Conservation (phyloP, 2,888 invertebrate species). For the Cabera pusaria region DNA sequence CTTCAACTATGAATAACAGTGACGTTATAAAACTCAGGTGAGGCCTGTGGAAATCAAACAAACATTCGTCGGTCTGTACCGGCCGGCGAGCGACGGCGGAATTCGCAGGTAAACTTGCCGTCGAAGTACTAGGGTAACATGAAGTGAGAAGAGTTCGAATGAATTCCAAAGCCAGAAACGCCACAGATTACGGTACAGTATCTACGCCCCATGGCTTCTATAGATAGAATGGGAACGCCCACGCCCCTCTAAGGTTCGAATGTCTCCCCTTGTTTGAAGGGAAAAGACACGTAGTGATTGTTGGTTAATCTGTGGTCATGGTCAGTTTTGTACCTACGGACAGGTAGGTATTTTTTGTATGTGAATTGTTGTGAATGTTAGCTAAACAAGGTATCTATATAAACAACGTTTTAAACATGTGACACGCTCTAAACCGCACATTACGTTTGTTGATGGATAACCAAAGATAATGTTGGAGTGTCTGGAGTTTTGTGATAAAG, state of each 20-base stretch:
- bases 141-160: constrained; percentile 31
- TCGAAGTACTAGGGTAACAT: constrained; percentile 61
- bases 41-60: constrained; percentile 2
- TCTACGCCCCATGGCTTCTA: constrained; percentile 20
- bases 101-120: constrained; percentile 55
- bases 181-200: constrained; percentile 21
- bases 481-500: too few species aligned
- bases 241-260: constrained; percentile 65
- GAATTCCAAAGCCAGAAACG: background rate
- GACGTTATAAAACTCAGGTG: constrained; percentile 8
- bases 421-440: too few species aligned
- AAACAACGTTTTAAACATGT: too few species aligned
- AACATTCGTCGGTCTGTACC: constrained; percentile 1
- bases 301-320: constrained; percentile 12
- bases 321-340: constrained; percentile 25
- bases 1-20: too few species aligned
- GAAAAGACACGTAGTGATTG: constrained; percentile 29
- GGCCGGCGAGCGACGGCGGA: constrained; percentile 17
- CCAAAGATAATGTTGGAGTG: too few species aligned
- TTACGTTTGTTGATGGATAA: too few species aligned
- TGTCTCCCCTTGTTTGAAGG: constrained; percentile 33
- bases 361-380: too few species aligned
- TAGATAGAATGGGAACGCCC: constrained; percentile 48
- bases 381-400: too few species aligned
- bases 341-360: too few species aligned